Evolutionary conservation across 2,888 invertebrate species (phyloP), one percentile per base, ranked within the genome.

Genomic region (Heliconius ethilla): DNA sequence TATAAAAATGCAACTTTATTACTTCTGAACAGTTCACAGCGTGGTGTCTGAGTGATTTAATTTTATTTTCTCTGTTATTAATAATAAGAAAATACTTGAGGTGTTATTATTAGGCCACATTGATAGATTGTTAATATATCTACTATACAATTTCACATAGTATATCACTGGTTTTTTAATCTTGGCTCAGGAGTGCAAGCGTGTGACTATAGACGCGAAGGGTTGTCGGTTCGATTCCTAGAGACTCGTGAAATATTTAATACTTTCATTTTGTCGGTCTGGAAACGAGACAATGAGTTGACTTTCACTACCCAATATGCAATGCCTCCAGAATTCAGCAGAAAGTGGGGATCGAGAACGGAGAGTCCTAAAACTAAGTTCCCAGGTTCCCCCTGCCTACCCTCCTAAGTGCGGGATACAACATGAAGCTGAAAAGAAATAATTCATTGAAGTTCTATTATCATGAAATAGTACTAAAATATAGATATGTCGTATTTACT

Each of bases 1-100:
- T 75, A 67, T 67, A 69, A 66, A 37, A 74, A 45, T 59, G 62
- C 6, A 45, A 22, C 45, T 63, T 74, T 67, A 74, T 51, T 77
- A 27, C 45, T 10, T 74, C 55, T 74, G 33, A 67, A 51, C 22
- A 69, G 18, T 33, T 66, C 67, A 33, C 75, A 51, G 66, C 37
- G 4, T 62, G 69, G 10, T 27, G 13, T 63, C 62, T n/a, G 4
- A 40, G 22, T 63, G 29, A 63, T 74, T 74, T 63, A 25, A 40
- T 74, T 65, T 59, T n/a, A 51, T 59, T n/a, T 72, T 37, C 37
- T 72, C 25, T 72, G 15, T 27, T 45, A 45, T 33, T 66, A 33
- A 51, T 37, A 70, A 62, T n/a, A 27, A 13, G 69, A 22, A 63
- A 18, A 37, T 29, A 55, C 22, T 67, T 59, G 66, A 25, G 18